These are phyloP conservation scores for Neria commutata DNA, from an alignment of 2,888 invertebrate genomes.

Conservation along the genomic window DNA sequence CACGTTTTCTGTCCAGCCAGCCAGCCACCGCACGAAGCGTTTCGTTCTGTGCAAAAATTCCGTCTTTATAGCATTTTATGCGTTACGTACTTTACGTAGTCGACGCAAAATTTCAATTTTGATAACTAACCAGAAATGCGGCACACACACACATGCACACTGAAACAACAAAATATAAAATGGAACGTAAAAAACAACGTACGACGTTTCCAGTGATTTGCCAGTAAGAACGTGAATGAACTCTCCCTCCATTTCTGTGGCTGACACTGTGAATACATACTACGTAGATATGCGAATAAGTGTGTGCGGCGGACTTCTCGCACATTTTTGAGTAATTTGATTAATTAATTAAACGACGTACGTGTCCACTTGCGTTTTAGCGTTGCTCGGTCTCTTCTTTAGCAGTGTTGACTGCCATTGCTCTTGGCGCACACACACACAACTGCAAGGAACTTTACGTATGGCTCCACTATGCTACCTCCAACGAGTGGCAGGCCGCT, in stretches of 20 bases:
- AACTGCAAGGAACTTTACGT: background rate
- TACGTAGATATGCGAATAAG: background rate
- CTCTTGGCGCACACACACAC: background rate
- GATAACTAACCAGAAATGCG: background rate
- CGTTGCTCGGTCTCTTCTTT: background rate
- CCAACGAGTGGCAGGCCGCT: background rate
- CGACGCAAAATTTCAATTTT: background rate
- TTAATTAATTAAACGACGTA: slow-evolving; percentile 4
- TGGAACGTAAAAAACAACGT: background rate
- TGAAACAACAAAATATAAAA: background rate
- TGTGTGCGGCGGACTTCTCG: background rate
- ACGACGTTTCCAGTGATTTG: too few relatives aligned
- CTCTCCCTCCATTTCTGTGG: too few relatives aligned
- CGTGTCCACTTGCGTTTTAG: slow-evolving; percentile 4
- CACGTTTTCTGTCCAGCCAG: too few relatives aligned
- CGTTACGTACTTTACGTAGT: too few relatives aligned
- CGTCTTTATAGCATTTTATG: too few relatives aligned
- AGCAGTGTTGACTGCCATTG: background rate
- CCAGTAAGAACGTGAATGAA: background rate
- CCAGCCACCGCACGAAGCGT: background rate
- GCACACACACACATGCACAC: background rate
- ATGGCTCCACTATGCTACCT: background rate
- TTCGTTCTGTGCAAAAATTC: background rate
- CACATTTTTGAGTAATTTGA: slow-evolving; percentile 5
- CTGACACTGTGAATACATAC: too few relatives aligned